Evolutionary conservation across 2,113 vertebrate genomes (phyloP).

Genomic region (Leptobrachium leishanense): DNA sequence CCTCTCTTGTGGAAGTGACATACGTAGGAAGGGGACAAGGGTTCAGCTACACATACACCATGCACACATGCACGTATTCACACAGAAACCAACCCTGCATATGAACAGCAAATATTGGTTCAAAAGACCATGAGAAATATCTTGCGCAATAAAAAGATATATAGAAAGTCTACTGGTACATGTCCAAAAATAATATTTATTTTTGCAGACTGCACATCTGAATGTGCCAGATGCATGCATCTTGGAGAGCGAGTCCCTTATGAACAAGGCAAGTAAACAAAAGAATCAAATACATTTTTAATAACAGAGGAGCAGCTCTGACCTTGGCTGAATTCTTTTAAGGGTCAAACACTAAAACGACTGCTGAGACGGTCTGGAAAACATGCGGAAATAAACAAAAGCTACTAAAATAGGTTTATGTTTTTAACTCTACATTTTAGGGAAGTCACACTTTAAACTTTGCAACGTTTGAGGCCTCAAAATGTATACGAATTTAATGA

Average conservation of each 20-base stretch:
- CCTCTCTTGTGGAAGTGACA: no score
- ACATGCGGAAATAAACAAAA: no score
- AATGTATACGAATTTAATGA: no score
- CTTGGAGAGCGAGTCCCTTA: slow-evolving; percentile 17
- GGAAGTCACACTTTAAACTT: no score
- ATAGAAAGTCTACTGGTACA: slow-evolving; percentile 9
- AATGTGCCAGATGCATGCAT: slow-evolving; percentile 40
- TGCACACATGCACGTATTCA: no score
- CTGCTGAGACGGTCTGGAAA: no score
- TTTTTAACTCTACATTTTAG: no score
- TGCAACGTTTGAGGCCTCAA: no score
- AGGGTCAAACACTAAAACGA: neutral
- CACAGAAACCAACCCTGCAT: neutral
- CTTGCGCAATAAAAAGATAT: neutral
- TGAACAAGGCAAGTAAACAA: slow-evolving; percentile 15
- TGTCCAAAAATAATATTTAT: slow-evolving; percentile 36
- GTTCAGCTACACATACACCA: no score
- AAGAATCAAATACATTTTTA: slow-evolving; percentile 1
- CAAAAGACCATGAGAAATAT: slow-evolving; percentile 41
- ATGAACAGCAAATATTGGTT: neutral
- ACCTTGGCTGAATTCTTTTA: neutral
- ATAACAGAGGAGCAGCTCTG: neutral
- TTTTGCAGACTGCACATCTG: slow-evolving; percentile 14
- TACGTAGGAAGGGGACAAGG: no score
- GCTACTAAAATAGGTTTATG: no score